These are phyloP conservation scores for Megathymus violae DNA, from an alignment of 1,140 invertebrate genomes.

Conservation along the genomic window DNA sequence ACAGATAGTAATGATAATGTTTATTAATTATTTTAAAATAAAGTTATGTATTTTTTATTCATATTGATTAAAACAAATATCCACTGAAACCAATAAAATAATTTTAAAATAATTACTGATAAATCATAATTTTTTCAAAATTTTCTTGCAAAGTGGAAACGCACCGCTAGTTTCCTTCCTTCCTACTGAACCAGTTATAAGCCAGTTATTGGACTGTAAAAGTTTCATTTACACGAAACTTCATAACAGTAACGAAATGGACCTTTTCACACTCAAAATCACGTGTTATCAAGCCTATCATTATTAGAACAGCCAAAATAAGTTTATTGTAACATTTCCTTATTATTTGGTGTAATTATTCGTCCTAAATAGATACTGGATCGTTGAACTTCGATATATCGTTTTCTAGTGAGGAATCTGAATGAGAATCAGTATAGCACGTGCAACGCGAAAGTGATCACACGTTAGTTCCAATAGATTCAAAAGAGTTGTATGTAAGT, in stretches of 20 bases:
- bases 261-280: neutral
- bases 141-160: slow-evolving; percentile 41
- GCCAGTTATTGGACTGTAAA: slow-evolving; percentile 32
- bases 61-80: no score
- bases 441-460: slow-evolving; percentile 23
- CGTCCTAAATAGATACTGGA: slow-evolving; percentile 25
- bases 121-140: neutral
- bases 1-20: no score
- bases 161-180: slow-evolving; percentile 35
- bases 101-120: no score
- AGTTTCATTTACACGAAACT: slow-evolving; percentile 2
- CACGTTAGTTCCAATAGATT: neutral
- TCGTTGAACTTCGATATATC: slow-evolving; percentile 17
- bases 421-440: slow-evolving; percentile 15
- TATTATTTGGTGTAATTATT: slow-evolving; percentile 14
- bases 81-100: no score
- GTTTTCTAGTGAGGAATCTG: slow-evolving; percentile 28
- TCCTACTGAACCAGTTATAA: slow-evolving; percentile 45
- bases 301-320: slow-evolving; percentile 1
- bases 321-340: neutral
- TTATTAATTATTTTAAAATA: no score
- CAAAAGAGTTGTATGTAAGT: slow-evolving; percentile 10
- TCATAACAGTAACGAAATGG: slow-evolving; percentile 7
- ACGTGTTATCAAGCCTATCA: slow-evolving; percentile 4
- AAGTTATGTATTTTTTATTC: no score